Percentiles rank a stretch among this genome's conserved stretches.
Evolutionary conservation across 2,797 vertebrate genomes (phyloP).

Genomic region (Nannoperca australis): DNA sequence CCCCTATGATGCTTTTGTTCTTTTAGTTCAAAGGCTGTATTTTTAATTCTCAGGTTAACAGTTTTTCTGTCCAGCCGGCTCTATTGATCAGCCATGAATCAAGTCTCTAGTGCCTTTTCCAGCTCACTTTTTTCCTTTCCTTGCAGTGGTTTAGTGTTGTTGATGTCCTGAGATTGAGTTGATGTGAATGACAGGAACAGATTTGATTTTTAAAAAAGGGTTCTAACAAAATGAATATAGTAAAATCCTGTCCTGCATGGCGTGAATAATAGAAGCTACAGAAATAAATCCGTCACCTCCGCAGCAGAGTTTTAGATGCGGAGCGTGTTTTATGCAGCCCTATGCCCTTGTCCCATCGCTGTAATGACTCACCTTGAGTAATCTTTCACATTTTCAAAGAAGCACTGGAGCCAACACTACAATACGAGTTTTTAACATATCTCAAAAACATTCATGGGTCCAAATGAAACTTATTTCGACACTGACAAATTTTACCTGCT

Average conservation of each 20-base stretch:
- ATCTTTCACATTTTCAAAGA: constrained; percentile 15
- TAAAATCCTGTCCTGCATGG: constrained; percentile 20
- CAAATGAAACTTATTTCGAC: background rate
- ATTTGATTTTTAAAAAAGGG: background rate
- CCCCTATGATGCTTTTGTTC: constrained; percentile 7
- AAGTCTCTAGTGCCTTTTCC: constrained; percentile 59
- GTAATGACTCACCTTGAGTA: constrained; percentile 20
- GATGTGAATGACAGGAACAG: constrained; percentile 16
- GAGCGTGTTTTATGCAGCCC: constrained; percentile 19
- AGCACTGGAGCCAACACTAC: constrained; percentile 9
- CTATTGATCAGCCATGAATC: constrained; percentile 34
- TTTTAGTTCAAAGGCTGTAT: constrained; percentile 7
- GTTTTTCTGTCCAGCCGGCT: constrained; percentile 11
- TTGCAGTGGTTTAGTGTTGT: constrained; percentile 6
- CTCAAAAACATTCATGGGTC: constrained; percentile 9
- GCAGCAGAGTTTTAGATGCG: constrained; percentile 23
- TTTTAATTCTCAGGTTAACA: constrained; percentile 44
- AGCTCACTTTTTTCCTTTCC: constrained; percentile 7
- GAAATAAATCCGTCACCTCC: constrained; percentile 3
- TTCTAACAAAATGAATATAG: background rate
- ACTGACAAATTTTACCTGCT: background rate
- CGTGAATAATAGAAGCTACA: constrained; percentile 24
- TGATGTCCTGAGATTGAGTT: constrained; percentile 10
- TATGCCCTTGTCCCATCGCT: constrained; percentile 2
- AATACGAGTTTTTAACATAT: background rate